Base-by-base conservation (phyloP, 2,888 invertebrate genomes). In the Dolichopus griseipennis region DNA sequence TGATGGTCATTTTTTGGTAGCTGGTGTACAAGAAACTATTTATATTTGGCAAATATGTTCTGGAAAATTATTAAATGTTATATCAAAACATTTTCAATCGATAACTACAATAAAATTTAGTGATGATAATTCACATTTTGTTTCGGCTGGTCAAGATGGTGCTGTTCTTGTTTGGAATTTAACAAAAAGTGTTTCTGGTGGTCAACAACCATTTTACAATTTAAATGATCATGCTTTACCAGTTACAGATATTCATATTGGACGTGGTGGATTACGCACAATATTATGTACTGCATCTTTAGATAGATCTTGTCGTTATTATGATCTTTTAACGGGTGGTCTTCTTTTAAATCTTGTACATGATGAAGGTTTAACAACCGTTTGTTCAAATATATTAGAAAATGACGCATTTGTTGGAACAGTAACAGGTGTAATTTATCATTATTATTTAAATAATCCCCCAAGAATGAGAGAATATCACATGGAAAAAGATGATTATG, bases 1-100 rank as follows among this genome's bases (percentile, higher is more conserved):
- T 0, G 88, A 90, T 77, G 90, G 89, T 1, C 79, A 82, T 0
- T 95, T 87, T 76, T 85, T 92, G 71, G 86, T 89, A 0, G 92
- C 90, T 12, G 92, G 90, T 1, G 88, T 95, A 8, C 87, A 87
- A 65, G 91, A 93, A 75, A 91, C 90, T 74, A 83, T 96, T 22
- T 92, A 91, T 75, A 75, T 96, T n/a, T 97, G 95, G 94, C 91
- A 94, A 80, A 81, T 88, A 12, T 80, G 82, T 67, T 88, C 90
- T 1, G 96, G 96, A 1, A 87, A 86, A 73, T 83, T 95, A 71
- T 76, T 95, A 34, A 86, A 86, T 1, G 88, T 90, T 2, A 81
- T 93, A 22, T 85, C 85, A 21, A 86, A 89, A 65, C 95, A 96
- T 79, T 95, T 91, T 78, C 94, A 95, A 81, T 85, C 88, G 37